Evolutionary conservation across 2,888 invertebrate species (phyloP).

Genomic region (Ceriagrion tenellum): DNA sequence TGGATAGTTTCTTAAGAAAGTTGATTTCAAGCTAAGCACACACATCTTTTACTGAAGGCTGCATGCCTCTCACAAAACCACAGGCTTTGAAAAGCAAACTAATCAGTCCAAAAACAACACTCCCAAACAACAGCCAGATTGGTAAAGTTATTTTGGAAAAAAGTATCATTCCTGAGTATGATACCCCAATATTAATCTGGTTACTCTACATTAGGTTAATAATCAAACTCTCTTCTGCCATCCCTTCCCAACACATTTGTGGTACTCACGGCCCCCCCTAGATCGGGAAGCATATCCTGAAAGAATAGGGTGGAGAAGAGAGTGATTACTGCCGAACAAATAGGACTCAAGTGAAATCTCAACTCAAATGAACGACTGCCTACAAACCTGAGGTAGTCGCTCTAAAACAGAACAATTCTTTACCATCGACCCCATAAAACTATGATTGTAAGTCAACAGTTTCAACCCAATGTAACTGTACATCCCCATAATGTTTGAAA

Average conservation of each 20-base stretch:
- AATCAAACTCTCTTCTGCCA: conserved; percentile 67
- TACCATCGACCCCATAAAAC: neutral
- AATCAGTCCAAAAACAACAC: neutral
- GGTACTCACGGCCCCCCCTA: conserved; percentile 64
- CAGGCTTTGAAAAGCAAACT: neutral
- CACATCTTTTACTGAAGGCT: neutral
- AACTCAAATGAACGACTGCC: conserved; percentile 42
- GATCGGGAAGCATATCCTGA: conserved; percentile 52
- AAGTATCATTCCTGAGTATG: conserved; percentile 60
- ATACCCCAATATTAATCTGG: conserved; percentile 60
- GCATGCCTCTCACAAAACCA: conserved; percentile 24
- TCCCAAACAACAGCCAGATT: conserved; percentile 2
- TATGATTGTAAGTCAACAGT: neutral
- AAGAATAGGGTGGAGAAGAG: conserved; percentile 65
- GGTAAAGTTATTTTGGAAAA: conserved; percentile 19
- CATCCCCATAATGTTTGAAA: neutral
- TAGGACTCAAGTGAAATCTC: neutral
- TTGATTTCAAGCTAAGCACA: neutral
- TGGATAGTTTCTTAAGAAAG: neutral
- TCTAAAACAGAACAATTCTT: neutral
- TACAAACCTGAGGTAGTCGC: conserved; percentile 6
- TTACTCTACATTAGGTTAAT: conserved; percentile 57
- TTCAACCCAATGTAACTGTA: neutral
- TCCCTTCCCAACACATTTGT: conserved; percentile 56
- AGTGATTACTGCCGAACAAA: conserved; percentile 62